Conservation (phyloP, 2,113 vertebrate species). For the Prochilodus magdalenae region DNA sequence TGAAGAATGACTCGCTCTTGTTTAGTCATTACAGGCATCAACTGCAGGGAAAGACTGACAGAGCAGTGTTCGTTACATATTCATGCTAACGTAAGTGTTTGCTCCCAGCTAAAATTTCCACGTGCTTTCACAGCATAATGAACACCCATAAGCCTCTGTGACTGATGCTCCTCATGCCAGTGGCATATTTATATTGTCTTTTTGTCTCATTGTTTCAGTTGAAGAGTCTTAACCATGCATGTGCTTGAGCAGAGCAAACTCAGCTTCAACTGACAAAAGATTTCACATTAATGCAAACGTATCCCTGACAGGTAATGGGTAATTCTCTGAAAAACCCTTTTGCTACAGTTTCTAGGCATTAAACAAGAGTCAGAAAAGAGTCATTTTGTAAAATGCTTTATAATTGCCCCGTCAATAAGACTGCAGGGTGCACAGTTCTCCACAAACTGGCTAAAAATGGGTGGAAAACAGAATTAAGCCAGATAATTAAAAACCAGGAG, state of each 20-base stretch:
- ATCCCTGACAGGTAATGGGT: conserved; percentile 59
- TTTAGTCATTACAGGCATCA: conserved; percentile 2
- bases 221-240: conserved; percentile 62
- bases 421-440: conserved; percentile 43
- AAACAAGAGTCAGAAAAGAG: conserved; percentile 64
- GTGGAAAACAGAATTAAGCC: conserved; percentile 53
- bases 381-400: conserved; percentile 58
- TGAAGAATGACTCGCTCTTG: neutral
- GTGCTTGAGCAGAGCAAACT: conserved; percentile 63
- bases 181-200: conserved; percentile 29
- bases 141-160: conserved; percentile 13
- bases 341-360: conserved; percentile 62
- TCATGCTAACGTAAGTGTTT: conserved; percentile 9
- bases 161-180: neutral
- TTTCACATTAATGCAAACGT: conserved; percentile 71
- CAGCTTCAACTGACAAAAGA: conserved; percentile 69
- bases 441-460: conserved; percentile 43
- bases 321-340: conserved; percentile 54
- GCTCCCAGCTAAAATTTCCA: neutral
- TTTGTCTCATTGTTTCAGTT: conserved; percentile 40
- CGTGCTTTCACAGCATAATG: neutral
- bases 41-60: neutral
- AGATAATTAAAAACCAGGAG: conserved; percentile 57
- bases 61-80: conserved; percentile 7
- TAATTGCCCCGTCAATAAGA: conserved; percentile 62